Percentiles rank a stretch among this genome's conserved stretches.
Evolutionary conservation across 2,888 invertebrate genomes (phyloP).

Genomic region (Endotricha flammealis): DNA sequence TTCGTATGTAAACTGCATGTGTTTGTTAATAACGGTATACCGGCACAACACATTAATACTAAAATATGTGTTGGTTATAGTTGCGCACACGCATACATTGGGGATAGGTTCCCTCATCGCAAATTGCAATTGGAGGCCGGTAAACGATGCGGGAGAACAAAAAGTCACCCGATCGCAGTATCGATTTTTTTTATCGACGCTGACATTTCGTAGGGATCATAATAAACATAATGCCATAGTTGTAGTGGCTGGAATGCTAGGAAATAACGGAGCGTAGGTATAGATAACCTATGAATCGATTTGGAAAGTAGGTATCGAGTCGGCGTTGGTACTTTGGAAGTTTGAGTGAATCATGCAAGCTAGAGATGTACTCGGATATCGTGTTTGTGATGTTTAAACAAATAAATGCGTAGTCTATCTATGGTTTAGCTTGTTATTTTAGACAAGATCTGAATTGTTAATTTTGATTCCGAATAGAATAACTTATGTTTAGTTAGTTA

Average conservation of each 20-base stretch:
- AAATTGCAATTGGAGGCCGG: slow-evolving; percentile 42
- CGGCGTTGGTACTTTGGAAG: slow-evolving; percentile 23
- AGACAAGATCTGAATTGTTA: neutral
- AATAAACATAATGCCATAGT: slow-evolving; percentile 12
- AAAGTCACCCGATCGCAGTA: slow-evolving; percentile 40
- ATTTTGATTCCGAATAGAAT: neutral
- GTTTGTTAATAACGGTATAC: slow-evolving; percentile 58
- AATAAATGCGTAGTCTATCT: slow-evolving; percentile 47
- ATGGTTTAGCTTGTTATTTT: slow-evolving; percentile 9
- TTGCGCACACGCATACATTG: slow-evolving; percentile 54
- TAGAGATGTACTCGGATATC: slow-evolving; percentile 33
- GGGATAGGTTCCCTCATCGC: slow-evolving; percentile 46
- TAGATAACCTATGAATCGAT: slow-evolving; percentile 25
- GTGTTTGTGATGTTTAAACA: slow-evolving; percentile 32
- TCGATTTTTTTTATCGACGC: slow-evolving; percentile 51
- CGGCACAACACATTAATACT: slow-evolving; percentile 36
- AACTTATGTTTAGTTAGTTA: no score
- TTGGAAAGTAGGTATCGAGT: slow-evolving; percentile 33
- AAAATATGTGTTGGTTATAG: slow-evolving; percentile 37
- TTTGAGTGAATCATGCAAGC: slow-evolving; percentile 44
- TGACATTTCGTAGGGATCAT: slow-evolving; percentile 41
- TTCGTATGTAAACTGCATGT: slow-evolving; percentile 40
- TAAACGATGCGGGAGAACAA: slow-evolving; percentile 53
- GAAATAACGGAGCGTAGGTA: slow-evolving; percentile 24
- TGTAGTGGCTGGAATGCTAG: slow-evolving; percentile 22